Percentiles rank a stretch among this genome's conserved stretches.
Conservation (phyloP, 1,140 invertebrate genomes). For the Brachionus rubens region DNA sequence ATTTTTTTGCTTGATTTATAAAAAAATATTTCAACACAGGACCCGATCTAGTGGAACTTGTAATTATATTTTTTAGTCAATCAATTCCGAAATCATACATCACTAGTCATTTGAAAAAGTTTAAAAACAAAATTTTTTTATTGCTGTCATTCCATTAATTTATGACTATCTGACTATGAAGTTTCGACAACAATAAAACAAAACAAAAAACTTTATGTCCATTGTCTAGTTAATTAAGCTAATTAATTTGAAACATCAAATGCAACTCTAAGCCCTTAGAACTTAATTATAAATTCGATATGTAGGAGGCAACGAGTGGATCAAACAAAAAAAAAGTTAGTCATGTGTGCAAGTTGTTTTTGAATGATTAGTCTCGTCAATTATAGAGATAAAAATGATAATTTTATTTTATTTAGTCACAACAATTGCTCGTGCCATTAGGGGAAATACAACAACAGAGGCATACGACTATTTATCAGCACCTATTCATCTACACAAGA, state of each 20-base stretch:
- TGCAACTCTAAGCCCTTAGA: slow-evolving; percentile 31
- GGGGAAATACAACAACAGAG: not conserved
- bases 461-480: slow-evolving; percentile 39
- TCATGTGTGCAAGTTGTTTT: slow-evolving; percentile 1
- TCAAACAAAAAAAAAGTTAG: slow-evolving; percentile 35
- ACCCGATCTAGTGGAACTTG: too few species aligned
- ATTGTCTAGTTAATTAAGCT: slow-evolving; percentile 43
- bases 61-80: slow-evolving; percentile 26
- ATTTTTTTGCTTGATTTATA: too few species aligned
- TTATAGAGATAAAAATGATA: slow-evolving; percentile 31
- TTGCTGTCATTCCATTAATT: slow-evolving; percentile 42
- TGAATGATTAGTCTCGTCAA: not conserved
- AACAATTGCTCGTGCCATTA: slow-evolving; percentile 8
- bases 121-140: slow-evolving; percentile 27
- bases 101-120: slow-evolving; percentile 30
- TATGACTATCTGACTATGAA: not conserved
- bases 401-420: not conserved
- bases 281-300: slow-evolving; percentile 25
- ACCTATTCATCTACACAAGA: slow-evolving; percentile 6
- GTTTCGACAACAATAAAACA: too few species aligned
- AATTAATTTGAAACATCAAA: slow-evolving; percentile 44
- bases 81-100: slow-evolving; percentile 10
- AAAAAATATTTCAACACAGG: too few species aligned
- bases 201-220: not conserved
- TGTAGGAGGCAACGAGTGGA: not conserved